A percentile compares a stretch with the other conserved stretches of the same genome.
These are phyloP conservation scores for Cynoglossus semilaevis DNA, from an alignment of 2,113 vertebrate genomes.

Conservation along the genomic window DNA sequence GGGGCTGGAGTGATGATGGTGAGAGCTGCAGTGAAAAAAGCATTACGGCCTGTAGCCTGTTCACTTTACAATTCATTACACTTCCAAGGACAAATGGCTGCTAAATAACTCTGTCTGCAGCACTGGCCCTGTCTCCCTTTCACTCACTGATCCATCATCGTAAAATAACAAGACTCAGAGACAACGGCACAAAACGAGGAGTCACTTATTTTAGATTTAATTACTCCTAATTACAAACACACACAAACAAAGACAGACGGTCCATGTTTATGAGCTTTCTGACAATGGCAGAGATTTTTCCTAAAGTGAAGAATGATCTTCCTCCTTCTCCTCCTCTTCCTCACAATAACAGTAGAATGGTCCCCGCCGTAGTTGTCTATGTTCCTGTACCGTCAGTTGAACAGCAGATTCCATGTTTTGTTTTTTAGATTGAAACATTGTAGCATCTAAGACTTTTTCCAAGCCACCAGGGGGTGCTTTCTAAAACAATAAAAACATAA, in stretches of 20 bases:
- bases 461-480: too few species aligned
- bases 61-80: conserved; percentile 72
- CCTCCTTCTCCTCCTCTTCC: too few species aligned
- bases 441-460: too few species aligned
- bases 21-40: conserved; percentile 55
- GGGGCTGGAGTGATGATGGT: conserved; percentile 54
- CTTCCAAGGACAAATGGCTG: conserved; percentile 65
- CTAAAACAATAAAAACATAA: too few species aligned
- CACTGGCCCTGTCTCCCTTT: conserved; percentile 7
- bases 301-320: too few species aligned
- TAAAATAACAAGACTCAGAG: conserved; percentile 9
- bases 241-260: background rate
- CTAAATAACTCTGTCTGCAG: conserved; percentile 47
- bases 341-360: too few species aligned
- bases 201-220: conserved; percentile 14
- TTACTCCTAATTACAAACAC: background rate
- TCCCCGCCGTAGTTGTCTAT: too few species aligned
- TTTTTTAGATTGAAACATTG: too few species aligned
- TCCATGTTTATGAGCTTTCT: too few species aligned
- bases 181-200: conserved; percentile 8
- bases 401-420: too few species aligned
- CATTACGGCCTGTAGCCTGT: conserved; percentile 66
- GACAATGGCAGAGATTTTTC: too few species aligned
- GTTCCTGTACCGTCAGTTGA: too few species aligned
- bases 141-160: conserved; percentile 22